Evolutionary conservation across 2,888 invertebrate species (phyloP).

Genomic region (Crematogaster levior): DNA sequence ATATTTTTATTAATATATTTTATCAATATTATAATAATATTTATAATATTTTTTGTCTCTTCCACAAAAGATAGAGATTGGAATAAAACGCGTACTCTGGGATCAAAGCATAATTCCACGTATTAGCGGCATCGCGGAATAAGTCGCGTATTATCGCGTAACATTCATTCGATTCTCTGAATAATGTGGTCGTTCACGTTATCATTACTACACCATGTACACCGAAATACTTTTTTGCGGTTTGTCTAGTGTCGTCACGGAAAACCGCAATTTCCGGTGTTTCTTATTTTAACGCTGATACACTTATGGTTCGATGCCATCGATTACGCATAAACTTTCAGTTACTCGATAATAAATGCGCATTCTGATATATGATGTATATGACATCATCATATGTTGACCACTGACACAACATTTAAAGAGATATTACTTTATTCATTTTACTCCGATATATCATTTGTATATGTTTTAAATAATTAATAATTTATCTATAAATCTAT

Average conservation of each 20-base stretch:
- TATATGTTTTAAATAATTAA: neutral
- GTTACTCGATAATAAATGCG: conserved; percentile 13
- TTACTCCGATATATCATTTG: neutral
- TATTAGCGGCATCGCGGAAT: conserved; percentile 17
- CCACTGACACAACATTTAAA: neutral
- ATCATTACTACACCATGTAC: neutral
- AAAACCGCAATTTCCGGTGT: conserved; percentile 26
- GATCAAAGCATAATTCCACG: neutral
- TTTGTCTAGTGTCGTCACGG: conserved; percentile 11
- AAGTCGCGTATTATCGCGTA: conserved; percentile 42
- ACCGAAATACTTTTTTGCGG: conserved; percentile 3
- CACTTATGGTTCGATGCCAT: conserved; percentile 23
- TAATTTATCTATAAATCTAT: neutral
- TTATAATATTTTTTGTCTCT: neutral
- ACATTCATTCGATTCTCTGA: conserved; percentile 40
- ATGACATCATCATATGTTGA: conserved; percentile 22
- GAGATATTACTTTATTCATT: neutral
- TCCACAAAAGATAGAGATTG: neutral
- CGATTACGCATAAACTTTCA: conserved; percentile 9
- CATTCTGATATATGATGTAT: neutral
- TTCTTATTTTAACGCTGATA: conserved; percentile 25
- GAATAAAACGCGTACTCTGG: too few relatives aligned
- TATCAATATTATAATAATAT: too few relatives aligned
- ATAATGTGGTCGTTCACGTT: conserved; percentile 39
- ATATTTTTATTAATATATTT: neutral